phyloP scores from a whole-genome alignment of 2,888 invertebrate genomes.

The Pantelozetes paolii region DNA sequence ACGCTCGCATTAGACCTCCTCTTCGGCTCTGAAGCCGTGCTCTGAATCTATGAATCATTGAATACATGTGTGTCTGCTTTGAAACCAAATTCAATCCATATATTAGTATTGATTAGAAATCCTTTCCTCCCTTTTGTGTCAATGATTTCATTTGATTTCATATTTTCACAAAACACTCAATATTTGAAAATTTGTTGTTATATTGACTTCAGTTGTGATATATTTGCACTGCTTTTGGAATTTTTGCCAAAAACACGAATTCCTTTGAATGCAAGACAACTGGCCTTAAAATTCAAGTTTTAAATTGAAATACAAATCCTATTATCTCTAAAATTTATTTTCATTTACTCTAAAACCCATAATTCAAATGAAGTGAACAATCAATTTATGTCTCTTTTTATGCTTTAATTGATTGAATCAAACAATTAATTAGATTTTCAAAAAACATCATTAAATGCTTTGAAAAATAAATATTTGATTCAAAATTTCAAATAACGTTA shows the following conservation, averaged over 20 bases:
- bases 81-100: conserved; percentile 7
- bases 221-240: background rate
- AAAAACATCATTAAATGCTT: background rate
- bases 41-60: conserved; percentile 8
- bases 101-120: conserved; percentile 1
- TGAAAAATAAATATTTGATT: background rate
- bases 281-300: conserved; percentile 12
- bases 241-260: background rate
- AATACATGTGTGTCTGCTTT: conserved; percentile 5
- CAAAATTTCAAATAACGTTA: background rate
- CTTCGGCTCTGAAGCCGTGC: conserved; percentile 20
- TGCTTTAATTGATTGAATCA: conserved; percentile 11
- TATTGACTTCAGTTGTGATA: background rate
- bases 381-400: too few species aligned
- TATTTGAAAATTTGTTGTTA: background rate
- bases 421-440: background rate
- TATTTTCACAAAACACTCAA: background rate
- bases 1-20: conserved; percentile 17
- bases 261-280: background rate
- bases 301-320: background rate
- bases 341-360: background rate
- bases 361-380: background rate
- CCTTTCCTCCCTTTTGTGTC: background rate
- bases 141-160: background rate
- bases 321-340: conserved; percentile 6